Conservation (phyloP, 2,797 vertebrate genomes). For the Eremophila alpestris region DNA sequence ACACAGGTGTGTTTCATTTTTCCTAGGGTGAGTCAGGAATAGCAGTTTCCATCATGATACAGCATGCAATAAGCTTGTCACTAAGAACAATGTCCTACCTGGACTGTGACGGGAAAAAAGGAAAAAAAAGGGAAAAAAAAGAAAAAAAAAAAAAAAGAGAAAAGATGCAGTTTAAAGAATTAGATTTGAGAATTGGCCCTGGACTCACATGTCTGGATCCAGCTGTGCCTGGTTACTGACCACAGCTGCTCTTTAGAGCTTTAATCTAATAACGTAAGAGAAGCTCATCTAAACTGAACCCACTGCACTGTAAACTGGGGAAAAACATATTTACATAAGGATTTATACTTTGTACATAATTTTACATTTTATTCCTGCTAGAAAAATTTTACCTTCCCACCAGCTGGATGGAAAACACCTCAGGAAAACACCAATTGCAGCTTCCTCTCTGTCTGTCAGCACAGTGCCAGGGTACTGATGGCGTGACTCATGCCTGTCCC, state of each 20-base stretch:
- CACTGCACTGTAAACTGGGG: neutral
- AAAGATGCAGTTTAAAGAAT: neutral
- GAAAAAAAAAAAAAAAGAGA: neutral
- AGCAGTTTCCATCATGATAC: neutral
- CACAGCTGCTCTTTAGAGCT: neutral
- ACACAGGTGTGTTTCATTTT: neutral
- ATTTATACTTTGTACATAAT: neutral
- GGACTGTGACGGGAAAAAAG: fast-evolving
- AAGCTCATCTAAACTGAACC: neutral
- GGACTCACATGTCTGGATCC: neutral
- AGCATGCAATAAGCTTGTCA: neutral
- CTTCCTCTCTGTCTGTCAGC: neutral
- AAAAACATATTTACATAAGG: neutral
- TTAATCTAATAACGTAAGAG: neutral
- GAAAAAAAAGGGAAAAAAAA: fast-evolving
- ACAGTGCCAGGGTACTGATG: neutral
- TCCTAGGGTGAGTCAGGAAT: neutral
- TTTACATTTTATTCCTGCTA: neutral
- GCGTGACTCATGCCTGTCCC: neutral
- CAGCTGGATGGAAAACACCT: slow-evolving; percentile 13
- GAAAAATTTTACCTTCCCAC: neutral
- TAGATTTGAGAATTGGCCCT: neutral
- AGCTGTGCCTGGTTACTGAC: neutral
- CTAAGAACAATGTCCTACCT: neutral
- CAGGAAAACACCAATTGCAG: neutral